These are phyloP conservation scores for Himalopsyche anomala DNA, from an alignment of 2,888 invertebrate genomes.

Conservation along the genomic window DNA sequence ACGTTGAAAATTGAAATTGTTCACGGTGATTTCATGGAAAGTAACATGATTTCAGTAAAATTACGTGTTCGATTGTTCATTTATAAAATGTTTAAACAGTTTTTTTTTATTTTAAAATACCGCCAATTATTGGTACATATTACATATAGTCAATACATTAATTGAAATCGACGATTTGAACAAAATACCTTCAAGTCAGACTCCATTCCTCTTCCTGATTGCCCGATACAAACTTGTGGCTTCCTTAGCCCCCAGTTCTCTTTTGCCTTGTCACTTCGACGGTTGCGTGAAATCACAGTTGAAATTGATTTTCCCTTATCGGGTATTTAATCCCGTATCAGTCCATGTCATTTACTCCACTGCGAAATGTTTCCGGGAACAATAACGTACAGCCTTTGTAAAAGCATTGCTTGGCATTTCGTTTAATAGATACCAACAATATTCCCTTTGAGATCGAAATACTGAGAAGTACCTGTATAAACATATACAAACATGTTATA, in stretches of 20 bases:
- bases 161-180: too few species aligned
- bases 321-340: conserved; percentile 44
- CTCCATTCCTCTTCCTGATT: not conserved
- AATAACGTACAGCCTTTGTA: not conserved
- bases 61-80: too few species aligned
- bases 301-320: conserved; percentile 42
- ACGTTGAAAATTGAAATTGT: too few species aligned
- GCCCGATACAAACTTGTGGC: not conserved
- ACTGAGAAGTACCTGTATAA: not conserved
- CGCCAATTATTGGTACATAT: too few species aligned
- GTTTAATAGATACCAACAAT: conserved; percentile 16
- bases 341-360: conserved; percentile 21
- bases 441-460: conserved; percentile 8
- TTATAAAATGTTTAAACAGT: too few species aligned
- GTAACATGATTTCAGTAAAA: too few species aligned
- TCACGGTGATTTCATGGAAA: too few species aligned
- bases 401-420: conserved; percentile 11
- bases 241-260: not conserved
- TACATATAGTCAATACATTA: too few species aligned
- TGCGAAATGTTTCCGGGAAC: conserved; percentile 9
- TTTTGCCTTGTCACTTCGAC: conserved; percentile 31
- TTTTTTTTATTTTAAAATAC: too few species aligned
- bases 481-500: not conserved
- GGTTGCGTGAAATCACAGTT: conserved; percentile 39
- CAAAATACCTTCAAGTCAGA: too few species aligned